These are phyloP conservation scores for Lithobius niger DNA, from an alignment of 1,140 invertebrate genomes.

Conservation along the genomic window DNA sequence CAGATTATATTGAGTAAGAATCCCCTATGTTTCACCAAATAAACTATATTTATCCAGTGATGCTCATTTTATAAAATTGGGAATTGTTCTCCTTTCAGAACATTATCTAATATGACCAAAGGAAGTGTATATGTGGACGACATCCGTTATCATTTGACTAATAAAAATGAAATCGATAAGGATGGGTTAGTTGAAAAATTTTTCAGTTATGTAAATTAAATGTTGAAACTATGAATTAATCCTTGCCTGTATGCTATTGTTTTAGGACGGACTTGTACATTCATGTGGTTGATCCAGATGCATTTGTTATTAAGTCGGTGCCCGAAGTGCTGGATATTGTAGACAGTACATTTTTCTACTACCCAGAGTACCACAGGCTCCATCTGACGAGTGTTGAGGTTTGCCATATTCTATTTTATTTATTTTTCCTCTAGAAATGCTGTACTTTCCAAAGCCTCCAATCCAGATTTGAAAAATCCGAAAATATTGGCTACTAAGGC, in stretches of 20 bases:
- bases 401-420: slow-evolving; percentile 19
- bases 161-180: slow-evolving; percentile 49
- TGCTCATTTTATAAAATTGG: too few species aligned
- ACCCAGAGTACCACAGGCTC: slow-evolving; percentile 12
- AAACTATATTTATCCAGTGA: too few species aligned
- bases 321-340: slow-evolving; percentile 66
- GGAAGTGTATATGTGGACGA: slow-evolving; percentile 61
- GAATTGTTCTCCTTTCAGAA: too few species aligned
- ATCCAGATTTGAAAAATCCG: too few species aligned
- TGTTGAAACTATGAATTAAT: too few species aligned
- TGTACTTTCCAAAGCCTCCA: slow-evolving; percentile 2
- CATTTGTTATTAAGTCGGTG: slow-evolving; percentile 58
- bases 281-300: slow-evolving; percentile 61
- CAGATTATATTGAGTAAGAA: slow-evolving; percentile 51
- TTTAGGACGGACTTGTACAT: slow-evolving; percentile 74
- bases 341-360: slow-evolving; percentile 40
- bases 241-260: too few species aligned
- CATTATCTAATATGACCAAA: slow-evolving; percentile 31
- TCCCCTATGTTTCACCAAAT: too few species aligned
- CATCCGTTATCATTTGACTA: slow-evolving; percentile 49
- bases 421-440: background rate
- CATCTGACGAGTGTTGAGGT: slow-evolving; percentile 72
- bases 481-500: background rate
- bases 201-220: too few species aligned
- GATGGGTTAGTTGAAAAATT: slow-evolving; percentile 47